A percentile compares a stretch with the other conserved stretches of the same genome.
Conservation (phyloP, 2,797 vertebrate genomes). For the Aulostomus chinensis region DNA sequence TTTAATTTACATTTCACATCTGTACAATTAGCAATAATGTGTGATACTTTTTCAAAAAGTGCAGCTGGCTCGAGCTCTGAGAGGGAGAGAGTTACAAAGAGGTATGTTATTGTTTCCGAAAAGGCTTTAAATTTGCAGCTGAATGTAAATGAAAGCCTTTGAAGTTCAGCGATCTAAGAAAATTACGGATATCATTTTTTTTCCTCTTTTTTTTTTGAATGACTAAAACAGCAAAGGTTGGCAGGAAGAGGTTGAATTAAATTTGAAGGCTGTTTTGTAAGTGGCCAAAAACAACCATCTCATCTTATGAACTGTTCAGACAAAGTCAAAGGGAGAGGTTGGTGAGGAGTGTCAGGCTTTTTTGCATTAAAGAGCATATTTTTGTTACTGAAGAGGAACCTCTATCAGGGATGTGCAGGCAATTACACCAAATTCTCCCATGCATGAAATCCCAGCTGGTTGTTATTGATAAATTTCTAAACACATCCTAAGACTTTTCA, state of each 20-base stretch:
- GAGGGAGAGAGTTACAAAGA: conserved; percentile 45
- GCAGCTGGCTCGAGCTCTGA: conserved; percentile 35
- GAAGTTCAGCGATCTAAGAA: conserved; percentile 62
- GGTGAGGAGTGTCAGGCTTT: conserved; percentile 60
- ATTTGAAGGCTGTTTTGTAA: conserved; percentile 38
- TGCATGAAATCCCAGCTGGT: conserved; percentile 85
- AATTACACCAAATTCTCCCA: conserved; percentile 85
- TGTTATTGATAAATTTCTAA: conserved; percentile 87
- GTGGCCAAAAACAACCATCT: conserved; percentile 48
- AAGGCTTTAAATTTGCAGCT: conserved; percentile 57
- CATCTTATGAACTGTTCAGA: conserved; percentile 41
- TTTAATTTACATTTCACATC: too few relatives aligned
- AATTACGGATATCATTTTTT: conserved; percentile 48
- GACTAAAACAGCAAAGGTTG: conserved; percentile 36
- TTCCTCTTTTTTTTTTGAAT: conserved; percentile 25
- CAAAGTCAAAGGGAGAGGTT: conserved; percentile 36
- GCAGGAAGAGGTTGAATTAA: conserved; percentile 37
- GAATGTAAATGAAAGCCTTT: conserved; percentile 70
- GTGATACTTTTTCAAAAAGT: conserved; percentile 35
- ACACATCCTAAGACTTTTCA: conserved; percentile 84
- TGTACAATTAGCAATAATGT: conserved; percentile 52
- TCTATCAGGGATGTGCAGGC: conserved; percentile 85
- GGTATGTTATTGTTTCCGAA: conserved; percentile 63
- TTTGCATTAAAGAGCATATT: conserved; percentile 74
- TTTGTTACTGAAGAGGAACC: conserved; percentile 80